Evolutionary conservation across 2,797 vertebrate species (phyloP).

Genomic region (Enteromius argenteus): DNA sequence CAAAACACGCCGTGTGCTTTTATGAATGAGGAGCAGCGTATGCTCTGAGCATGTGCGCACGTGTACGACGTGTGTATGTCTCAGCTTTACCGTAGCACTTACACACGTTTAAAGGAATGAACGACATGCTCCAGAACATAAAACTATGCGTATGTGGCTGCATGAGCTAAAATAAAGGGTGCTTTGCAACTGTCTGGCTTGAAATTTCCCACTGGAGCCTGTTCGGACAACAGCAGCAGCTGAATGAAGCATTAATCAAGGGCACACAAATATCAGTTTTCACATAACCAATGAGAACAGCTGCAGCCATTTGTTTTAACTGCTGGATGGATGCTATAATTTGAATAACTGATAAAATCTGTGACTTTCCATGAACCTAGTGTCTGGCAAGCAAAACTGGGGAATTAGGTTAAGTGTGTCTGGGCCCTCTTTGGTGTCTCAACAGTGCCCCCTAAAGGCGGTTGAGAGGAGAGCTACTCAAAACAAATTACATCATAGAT

Average conservation of each 20-base stretch:
- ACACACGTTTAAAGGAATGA: neutral
- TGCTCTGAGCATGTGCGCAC: conserved; percentile 23
- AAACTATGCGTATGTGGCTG: neutral
- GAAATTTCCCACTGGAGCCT: conserved; percentile 12
- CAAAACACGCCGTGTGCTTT: conserved; percentile 60
- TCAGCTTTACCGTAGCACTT: conserved; percentile 1
- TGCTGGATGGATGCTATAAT: conserved; percentile 23
- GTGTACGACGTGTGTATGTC: conserved; percentile 14
- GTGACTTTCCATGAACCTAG: conserved; percentile 62
- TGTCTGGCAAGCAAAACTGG: conserved; percentile 61
- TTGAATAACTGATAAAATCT: conserved; percentile 39
- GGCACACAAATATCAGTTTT: conserved; percentile 33
- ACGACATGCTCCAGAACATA: neutral
- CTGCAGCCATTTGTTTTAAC: conserved; percentile 45
- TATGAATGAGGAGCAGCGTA: conserved; percentile 62
- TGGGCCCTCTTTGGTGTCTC: conserved; percentile 28
- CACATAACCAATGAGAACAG: conserved; percentile 43
- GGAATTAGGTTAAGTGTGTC: conserved; percentile 65
- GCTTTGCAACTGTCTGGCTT: conserved; percentile 11
- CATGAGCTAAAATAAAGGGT: neutral
- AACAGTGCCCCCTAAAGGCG: conserved; percentile 61
- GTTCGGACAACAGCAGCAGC: neutral
- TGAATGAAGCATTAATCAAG: conserved; percentile 37
- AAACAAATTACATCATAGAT: conserved; percentile 64
- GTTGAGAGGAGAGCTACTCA: neutral